Conservation (phyloP, 2,113 vertebrate species). For the Odobenus rosmarus region DNA sequence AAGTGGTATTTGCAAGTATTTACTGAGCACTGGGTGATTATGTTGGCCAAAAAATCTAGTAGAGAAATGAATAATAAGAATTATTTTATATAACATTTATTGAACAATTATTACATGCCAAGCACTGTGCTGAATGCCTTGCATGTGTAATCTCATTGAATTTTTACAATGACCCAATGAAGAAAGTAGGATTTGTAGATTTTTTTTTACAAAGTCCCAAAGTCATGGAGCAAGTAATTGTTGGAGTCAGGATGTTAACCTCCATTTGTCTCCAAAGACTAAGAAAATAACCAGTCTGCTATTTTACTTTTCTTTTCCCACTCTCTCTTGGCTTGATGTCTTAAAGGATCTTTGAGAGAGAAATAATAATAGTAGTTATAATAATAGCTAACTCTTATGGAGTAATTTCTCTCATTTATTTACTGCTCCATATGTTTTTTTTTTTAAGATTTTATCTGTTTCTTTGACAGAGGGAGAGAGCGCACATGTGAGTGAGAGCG, state of each 20-base stretch:
- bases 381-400: background rate
- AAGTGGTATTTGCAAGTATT: background rate
- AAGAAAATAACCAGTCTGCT: background rate
- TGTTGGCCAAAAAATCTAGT: background rate
- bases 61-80: background rate
- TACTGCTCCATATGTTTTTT: background rate
- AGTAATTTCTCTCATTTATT: background rate
- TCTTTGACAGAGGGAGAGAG: no score
- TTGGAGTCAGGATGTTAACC: background rate
- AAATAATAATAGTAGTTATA: background rate
- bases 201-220: background rate
- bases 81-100: background rate
- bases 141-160: background rate
- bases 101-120: background rate
- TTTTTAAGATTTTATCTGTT: no score
- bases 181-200: background rate
- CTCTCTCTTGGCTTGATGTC: background rate
- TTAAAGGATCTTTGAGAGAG: background rate
- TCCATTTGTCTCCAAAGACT: background rate
- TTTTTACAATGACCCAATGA: background rate
- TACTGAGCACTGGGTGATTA: background rate
- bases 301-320: background rate
- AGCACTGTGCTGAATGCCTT: background rate
- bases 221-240: background rate
- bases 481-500: no score